These are phyloP conservation scores for Catamblyrhynchus diadema DNA, from an alignment of 2,797 vertebrate species.

Conservation along the genomic window DNA sequence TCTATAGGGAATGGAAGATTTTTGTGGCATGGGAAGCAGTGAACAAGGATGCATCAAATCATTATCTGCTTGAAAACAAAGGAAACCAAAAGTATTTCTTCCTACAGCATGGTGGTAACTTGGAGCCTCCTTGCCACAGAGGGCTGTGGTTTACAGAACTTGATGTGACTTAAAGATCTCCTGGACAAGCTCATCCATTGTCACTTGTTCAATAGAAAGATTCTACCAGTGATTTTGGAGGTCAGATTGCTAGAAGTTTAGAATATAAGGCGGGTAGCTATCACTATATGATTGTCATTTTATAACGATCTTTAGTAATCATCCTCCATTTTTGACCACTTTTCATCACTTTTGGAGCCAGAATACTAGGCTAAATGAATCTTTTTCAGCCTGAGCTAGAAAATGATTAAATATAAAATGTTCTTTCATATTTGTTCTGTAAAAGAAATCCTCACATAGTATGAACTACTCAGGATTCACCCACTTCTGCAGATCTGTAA, in stretches of 20 bases:
- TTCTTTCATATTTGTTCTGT: background rate
- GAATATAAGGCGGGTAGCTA: background rate
- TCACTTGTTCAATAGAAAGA: background rate
- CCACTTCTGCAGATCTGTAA: background rate
- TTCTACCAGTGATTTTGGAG: background rate
- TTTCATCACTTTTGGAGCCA: background rate
- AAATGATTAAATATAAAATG: background rate
- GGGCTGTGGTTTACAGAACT: background rate
- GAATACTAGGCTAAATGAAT: background rate
- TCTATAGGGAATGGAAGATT: background rate
- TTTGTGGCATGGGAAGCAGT: background rate
- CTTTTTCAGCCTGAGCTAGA: background rate
- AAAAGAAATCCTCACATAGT: background rate
- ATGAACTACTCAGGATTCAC: background rate
- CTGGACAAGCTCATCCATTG: background rate
- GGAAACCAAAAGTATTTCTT: background rate
- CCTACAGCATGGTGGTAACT: background rate
- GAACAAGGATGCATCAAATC: background rate
- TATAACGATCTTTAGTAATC: background rate
- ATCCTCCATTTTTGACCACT: background rate
- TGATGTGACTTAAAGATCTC: background rate
- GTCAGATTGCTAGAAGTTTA: background rate
- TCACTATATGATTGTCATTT: background rate
- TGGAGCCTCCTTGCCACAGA: background rate
- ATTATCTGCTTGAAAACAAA: background rate